These are phyloP conservation scores for Peromyscus aztecus DNA, from an alignment of 2,797 vertebrate species.

Conservation along the genomic window DNA sequence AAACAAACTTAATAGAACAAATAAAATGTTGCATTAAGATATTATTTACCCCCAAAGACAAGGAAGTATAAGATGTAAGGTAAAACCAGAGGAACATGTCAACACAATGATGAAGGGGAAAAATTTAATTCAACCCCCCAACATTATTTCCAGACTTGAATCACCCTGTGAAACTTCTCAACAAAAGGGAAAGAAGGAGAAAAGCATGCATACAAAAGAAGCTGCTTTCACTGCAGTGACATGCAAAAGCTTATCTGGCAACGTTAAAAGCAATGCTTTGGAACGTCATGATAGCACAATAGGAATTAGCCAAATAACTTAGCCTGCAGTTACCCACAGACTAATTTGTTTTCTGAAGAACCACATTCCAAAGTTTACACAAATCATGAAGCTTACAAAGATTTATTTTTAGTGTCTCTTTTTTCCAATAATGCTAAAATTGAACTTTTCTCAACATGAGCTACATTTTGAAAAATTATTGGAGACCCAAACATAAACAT, in stretches of 20 bases:
- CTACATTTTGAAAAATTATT: slow-evolving; percentile 60
- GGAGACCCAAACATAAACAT: slow-evolving; percentile 46
- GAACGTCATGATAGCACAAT: slow-evolving; percentile 71
- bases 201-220: slow-evolving; percentile 70
- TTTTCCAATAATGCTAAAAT: slow-evolving; percentile 60
- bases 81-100: slow-evolving; percentile 60
- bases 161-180: slow-evolving; percentile 64
- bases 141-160: background rate
- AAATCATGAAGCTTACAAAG: slow-evolving; percentile 56
- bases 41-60: slow-evolving; percentile 14
- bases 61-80: slow-evolving; percentile 55
- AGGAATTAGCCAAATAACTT: slow-evolving; percentile 63
- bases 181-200: slow-evolving; percentile 77
- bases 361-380: slow-evolving; percentile 4
- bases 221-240: slow-evolving; percentile 71
- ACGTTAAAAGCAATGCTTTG: slow-evolving; percentile 51
- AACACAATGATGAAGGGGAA: slow-evolving; percentile 63
- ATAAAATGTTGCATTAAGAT: slow-evolving; percentile 46
- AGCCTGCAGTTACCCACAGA: slow-evolving; percentile 68
- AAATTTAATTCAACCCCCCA: background rate
- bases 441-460: slow-evolving; percentile 56
- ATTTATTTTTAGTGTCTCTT: slow-evolving; percentile 67
- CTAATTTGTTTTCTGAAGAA: slow-evolving; percentile 65
- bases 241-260: slow-evolving; percentile 74
- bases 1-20: background rate